Conservation (phyloP, 2,888 invertebrate species). For the Neoscelio sp. region DNA sequence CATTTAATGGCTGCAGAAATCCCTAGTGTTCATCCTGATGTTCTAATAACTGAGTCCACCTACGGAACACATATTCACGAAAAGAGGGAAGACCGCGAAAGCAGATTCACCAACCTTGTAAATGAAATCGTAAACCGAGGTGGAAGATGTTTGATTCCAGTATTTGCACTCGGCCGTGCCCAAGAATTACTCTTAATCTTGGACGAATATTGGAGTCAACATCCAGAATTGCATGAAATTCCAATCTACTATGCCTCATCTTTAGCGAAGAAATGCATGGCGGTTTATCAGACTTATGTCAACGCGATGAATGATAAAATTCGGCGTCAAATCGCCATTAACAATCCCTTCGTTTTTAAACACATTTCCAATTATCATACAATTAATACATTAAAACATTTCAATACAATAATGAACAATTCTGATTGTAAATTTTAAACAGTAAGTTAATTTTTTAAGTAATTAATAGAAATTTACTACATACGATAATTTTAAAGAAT, state of each 20-base stretch:
- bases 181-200: constrained; percentile 96
- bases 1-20: constrained; percentile 99
- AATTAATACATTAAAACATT: too few relatives aligned
- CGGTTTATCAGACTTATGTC: constrained; percentile 99
- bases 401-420: too few relatives aligned
- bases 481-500: too few relatives aligned
- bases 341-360: constrained; percentile 99
- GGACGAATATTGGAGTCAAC: constrained; percentile 99
- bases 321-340: constrained; percentile 97
- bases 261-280: constrained; percentile 99
- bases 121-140: constrained; percentile 98
- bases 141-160: constrained; percentile 99
- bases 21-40: constrained; percentile 97
- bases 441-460: too few relatives aligned
- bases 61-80: constrained; percentile 99
- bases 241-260: constrained; percentile 99
- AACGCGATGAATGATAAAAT: constrained; percentile 99
- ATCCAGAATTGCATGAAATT: constrained; percentile 98
- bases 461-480: too few relatives aligned
- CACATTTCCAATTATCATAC: constrained; percentile 98
- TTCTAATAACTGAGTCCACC: constrained; percentile 98
- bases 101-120: constrained; percentile 95
- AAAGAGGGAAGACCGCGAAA: constrained; percentile 97
- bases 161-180: constrained; percentile 98
- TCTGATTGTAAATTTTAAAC: too few relatives aligned